Conservation (phyloP, 2,888 invertebrate genomes). For the Chironomus riparius region DNA sequence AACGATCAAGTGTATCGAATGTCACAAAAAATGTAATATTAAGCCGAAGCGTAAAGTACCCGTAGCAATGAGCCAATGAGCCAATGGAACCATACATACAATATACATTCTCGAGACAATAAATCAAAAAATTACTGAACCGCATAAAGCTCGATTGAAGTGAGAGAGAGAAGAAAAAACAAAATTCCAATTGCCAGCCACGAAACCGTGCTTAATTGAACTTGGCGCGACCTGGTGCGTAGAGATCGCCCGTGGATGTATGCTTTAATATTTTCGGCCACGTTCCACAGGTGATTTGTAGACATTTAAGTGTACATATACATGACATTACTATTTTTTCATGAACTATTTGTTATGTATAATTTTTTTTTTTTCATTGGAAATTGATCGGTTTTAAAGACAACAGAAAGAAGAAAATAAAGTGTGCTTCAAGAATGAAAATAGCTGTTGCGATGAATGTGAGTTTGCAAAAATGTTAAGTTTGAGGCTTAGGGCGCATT, state of each 20-base stretch:
- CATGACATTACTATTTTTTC: conserved; percentile 25
- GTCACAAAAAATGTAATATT: conserved; percentile 14
- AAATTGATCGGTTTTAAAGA: not conserved
- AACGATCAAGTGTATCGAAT: conserved; percentile 26
- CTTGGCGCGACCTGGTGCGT: conserved; percentile 9
- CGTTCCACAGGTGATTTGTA: conserved; percentile 20
- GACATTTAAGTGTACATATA: conserved; percentile 1
- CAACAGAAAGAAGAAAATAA: too few species aligned
- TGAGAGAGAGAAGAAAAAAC: not conserved
- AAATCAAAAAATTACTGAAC: conserved; percentile 25
- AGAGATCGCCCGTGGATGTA: conserved; percentile 17
- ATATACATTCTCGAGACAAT: conserved; percentile 1
- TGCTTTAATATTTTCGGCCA: conserved; percentile 21
- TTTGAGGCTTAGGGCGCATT: too few species aligned
- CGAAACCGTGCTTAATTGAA: not conserved
- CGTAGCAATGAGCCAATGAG: too few species aligned
- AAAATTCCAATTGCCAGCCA: not conserved
- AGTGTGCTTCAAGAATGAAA: not conserved
- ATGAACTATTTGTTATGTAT: not conserved
- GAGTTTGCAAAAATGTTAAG: too few species aligned
- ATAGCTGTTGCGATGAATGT: too few species aligned
- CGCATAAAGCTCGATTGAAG: conserved; percentile 17
- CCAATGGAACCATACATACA: not conserved
- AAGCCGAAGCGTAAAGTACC: not conserved
- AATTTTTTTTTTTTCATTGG: not conserved